Evolutionary conservation across 2,888 invertebrate genomes (phyloP).

Genomic region (Lepas anatifera): DNA sequence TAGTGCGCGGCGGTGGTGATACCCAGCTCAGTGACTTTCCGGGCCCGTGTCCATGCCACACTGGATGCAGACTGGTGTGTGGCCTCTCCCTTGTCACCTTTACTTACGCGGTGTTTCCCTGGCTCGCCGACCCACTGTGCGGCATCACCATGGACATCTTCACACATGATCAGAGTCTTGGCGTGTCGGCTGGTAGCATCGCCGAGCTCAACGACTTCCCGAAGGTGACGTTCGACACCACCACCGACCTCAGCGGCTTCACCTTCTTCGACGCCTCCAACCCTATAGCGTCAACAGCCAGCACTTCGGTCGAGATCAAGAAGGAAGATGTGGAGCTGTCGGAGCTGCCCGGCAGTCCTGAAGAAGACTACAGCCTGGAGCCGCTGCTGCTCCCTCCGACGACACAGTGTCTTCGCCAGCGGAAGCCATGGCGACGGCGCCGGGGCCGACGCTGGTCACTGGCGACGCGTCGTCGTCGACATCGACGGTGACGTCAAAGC

Average conservation of each 20-base stretch:
- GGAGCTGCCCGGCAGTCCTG: background rate
- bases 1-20: no score
- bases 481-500: background rate
- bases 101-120: no score
- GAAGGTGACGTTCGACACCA: conserved; percentile 58
- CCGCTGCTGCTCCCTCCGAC: conserved; percentile 16
- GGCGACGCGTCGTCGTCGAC: conserved; percentile 7
- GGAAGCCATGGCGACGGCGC: conserved; percentile 17
- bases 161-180: conserved; percentile 52
- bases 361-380: conserved; percentile 4
- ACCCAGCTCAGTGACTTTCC: no score
- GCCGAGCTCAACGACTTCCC: conserved; percentile 43
- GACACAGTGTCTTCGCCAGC: conserved; percentile 19
- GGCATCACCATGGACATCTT: conserved; percentile 52
- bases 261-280: conserved; percentile 53
- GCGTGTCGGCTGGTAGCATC: conserved; percentile 48
- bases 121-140: no score
- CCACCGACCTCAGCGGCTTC: conserved; percentile 58
- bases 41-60: no score
- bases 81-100: no score
- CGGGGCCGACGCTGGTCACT: conserved; percentile 12
- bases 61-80: no score
- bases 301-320: conserved; percentile 46
- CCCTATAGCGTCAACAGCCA: no score
- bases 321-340: conserved; percentile 38